Evolutionary conservation across 2,888 invertebrate species (phyloP).

Genomic region (Sceliomorpha sp.): DNA sequence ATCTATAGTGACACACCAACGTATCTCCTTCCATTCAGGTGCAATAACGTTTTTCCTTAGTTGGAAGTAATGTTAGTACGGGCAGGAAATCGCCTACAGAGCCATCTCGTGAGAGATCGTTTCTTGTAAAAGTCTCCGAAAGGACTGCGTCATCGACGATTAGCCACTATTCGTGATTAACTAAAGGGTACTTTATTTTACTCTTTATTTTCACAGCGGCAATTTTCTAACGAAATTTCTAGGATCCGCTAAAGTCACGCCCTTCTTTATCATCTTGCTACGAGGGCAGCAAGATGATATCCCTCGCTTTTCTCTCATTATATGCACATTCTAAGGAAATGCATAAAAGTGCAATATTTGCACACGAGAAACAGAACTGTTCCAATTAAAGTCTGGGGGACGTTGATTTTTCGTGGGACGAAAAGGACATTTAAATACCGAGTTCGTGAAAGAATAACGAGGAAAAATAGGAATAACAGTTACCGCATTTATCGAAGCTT

Average conservation of each 20-base stretch:
- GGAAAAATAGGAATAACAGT: slow-evolving; percentile 1
- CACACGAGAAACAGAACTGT: no score
- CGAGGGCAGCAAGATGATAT: no score
- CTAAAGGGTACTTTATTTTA: slow-evolving; percentile 13
- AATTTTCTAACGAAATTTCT: no score
- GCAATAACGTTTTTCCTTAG: slow-evolving; percentile 56
- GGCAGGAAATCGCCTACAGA: slow-evolving; percentile 45
- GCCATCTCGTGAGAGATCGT: slow-evolving; percentile 25
- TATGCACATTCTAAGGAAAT: no score
- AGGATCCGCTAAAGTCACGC: no score
- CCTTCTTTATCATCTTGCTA: no score
- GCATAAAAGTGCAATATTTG: no score
- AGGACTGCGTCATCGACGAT: slow-evolving; percentile 27
- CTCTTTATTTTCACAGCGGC: neutral
- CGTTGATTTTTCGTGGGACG: no score
- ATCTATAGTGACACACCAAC: slow-evolving; percentile 34
- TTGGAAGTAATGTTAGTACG: slow-evolving; percentile 51
- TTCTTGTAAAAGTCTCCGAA: slow-evolving; percentile 22
- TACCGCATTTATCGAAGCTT: neutral
- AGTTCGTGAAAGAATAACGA: neutral
- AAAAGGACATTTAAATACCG: slow-evolving; percentile 1
- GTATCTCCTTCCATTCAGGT: slow-evolving; percentile 23
- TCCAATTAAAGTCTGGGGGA: no score
- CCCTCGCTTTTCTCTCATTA: no score
- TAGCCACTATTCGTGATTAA: slow-evolving; percentile 25